These are phyloP conservation scores for Lepilemur ruficaudatus DNA, from an alignment of 2,797 vertebrate genomes.

Conservation along the genomic window DNA sequence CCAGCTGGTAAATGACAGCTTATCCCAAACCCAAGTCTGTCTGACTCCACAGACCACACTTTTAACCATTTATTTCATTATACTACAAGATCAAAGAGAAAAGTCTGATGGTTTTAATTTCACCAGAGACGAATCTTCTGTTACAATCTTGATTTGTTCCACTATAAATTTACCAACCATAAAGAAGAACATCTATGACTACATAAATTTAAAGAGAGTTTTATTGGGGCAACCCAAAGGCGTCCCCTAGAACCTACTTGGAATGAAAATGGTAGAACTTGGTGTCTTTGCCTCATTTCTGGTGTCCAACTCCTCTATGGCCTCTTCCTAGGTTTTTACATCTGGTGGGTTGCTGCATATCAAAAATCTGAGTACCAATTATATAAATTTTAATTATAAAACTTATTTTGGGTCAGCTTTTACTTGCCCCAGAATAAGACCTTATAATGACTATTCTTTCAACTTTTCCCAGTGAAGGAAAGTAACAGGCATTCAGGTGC, in stretches of 20 bases:
- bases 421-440: not conserved
- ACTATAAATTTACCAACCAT: not conserved
- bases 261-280: not conserved
- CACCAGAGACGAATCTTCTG: not conserved
- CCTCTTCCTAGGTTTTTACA: not conserved
- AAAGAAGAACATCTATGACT: not conserved
- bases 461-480: not conserved
- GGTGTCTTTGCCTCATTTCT: not conserved
- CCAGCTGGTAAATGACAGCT: not conserved
- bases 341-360: not conserved
- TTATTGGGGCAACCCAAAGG: not conserved
- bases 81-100: not conserved
- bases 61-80: not conserved
- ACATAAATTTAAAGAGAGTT: not conserved
- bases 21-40: not conserved
- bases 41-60: not conserved
- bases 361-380: not conserved
- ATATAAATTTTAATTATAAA: not conserved
- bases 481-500: not conserved
- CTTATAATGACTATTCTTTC: not conserved
- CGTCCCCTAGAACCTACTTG: not conserved
- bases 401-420: not conserved
- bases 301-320: not conserved
- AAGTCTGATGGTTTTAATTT: not conserved
- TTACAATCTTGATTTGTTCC: not conserved